Evolutionary conservation across 2,797 vertebrate species (phyloP).

Genomic region (Halcyon leucocephala): DNA sequence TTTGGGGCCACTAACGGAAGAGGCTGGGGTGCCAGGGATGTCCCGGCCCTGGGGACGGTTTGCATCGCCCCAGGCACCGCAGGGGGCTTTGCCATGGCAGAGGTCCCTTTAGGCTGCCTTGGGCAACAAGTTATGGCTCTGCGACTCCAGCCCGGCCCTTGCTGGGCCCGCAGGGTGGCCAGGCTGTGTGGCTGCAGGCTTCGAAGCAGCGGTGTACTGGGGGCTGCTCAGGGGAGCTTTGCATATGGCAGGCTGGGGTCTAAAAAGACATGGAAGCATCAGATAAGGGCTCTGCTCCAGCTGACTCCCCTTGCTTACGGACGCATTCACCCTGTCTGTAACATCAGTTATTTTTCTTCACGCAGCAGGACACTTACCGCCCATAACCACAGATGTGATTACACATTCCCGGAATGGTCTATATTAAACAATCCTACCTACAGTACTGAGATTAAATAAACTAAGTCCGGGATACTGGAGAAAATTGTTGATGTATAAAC

Average conservation of each 20-base stretch:
- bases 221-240: neutral
- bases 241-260: neutral
- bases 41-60: accelerated
- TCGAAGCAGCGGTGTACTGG: neutral
- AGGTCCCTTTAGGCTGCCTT: neutral
- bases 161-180: accelerated
- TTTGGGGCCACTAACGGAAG: neutral
- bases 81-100: neutral
- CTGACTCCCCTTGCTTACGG: neutral
- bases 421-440: slow-evolving; percentile 24
- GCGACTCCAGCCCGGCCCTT: neutral
- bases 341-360: neutral
- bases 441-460: slow-evolving; percentile 25
- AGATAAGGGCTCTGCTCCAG: neutral
- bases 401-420: neutral
- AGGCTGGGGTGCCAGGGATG: neutral
- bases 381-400: neutral
- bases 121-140: neutral
- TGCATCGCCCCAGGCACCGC: accelerated
- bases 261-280: neutral
- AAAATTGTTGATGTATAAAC: slow-evolving; percentile 16
- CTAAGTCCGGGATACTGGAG: neutral
- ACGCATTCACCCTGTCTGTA: neutral
- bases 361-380: neutral
- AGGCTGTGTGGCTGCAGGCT: neutral